Evolutionary conservation across 2,888 invertebrate genomes (phyloP), one percentile per base, ranked within the genome.

Genomic region (Subacronicta megacephala): DNA sequence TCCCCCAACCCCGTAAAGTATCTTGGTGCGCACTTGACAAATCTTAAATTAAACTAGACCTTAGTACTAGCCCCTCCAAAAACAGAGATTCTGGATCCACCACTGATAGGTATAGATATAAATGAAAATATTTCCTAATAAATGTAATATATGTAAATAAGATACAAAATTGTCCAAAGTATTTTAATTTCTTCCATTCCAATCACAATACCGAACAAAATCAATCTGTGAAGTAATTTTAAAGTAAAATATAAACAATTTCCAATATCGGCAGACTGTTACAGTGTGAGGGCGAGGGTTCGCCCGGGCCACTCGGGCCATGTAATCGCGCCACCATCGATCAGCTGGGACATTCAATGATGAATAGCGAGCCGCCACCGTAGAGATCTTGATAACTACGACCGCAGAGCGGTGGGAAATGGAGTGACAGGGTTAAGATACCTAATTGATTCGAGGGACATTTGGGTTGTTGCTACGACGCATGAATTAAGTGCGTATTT

Each of bases 321-420:
- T 56, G 55, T 69, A 70, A 74, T 75, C 74, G 75, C 61, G 62
- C 66, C 59, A 70, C 77, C 74, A 88, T 89, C 86, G 77, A 89
- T 88, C 86, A 87, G 80, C 72, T 64, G 55, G 54, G 84, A 81
- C 84, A 74, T 62, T 62, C 57, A 61, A 71, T 84, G 84, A 85
- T 87, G 84, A 85, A 89, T 88, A 81, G 82, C 79, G 70, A 73
- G 68, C 73, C 62, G 36, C 38, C 41, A 12, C 65, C 77, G 71
- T 77, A 70, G 72, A 73, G 72, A 75, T 75, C 75, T 76, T 77
- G 81, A 85, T 87, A 81, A 78, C 75, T 77, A 12, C 38, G 36
- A 44, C 62, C 68, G 16, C 33, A 7, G 64, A 51, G 38, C 10
- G 16, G 16, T 15, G 40, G 50, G 31, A 56, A 69, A 51, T 51